Evolutionary conservation across 92 coral and sea anemone species (phyloP).

Genomic region (Phenganax subtilis): DNA sequence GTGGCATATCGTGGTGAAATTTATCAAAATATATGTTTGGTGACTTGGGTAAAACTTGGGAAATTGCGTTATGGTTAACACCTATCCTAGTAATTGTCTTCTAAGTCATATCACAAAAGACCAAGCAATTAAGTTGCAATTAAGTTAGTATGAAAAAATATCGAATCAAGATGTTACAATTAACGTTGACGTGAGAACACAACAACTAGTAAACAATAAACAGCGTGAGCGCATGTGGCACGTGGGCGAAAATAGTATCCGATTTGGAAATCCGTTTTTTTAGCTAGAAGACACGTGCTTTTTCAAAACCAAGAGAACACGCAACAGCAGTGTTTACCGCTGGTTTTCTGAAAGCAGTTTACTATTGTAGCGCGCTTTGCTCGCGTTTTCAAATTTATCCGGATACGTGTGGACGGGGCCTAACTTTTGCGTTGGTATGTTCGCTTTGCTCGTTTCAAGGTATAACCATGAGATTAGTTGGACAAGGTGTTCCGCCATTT

Average conservation of each 20-base stretch:
- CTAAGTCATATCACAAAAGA: neutral
- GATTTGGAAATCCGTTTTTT: neutral
- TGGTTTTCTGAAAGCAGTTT: no score
- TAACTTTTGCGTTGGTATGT: no score
- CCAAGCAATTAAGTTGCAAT: neutral
- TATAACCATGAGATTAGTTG: no score
- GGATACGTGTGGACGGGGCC: no score
- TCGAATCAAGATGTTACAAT: neutral
- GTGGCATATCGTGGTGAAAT: no score
- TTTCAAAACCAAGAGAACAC: neutral
- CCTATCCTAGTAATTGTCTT: conserved; percentile 5
- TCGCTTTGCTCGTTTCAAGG: no score
- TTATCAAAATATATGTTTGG: neutral
- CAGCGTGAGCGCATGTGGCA: neutral
- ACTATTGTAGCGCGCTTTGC: no score
- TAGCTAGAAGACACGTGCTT: neutral
- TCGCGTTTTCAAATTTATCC: no score
- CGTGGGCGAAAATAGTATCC: conserved; percentile 9
- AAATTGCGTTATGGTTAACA: neutral
- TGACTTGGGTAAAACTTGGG: neutral
- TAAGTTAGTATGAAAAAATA: neutral
- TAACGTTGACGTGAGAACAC: neutral
- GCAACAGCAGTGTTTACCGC: neutral
- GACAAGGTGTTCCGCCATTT: no score
- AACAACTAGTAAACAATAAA: conserved; percentile 1